Conservation (phyloP, 2,797 vertebrate species). For the Cercopithecus neglectus region DNA sequence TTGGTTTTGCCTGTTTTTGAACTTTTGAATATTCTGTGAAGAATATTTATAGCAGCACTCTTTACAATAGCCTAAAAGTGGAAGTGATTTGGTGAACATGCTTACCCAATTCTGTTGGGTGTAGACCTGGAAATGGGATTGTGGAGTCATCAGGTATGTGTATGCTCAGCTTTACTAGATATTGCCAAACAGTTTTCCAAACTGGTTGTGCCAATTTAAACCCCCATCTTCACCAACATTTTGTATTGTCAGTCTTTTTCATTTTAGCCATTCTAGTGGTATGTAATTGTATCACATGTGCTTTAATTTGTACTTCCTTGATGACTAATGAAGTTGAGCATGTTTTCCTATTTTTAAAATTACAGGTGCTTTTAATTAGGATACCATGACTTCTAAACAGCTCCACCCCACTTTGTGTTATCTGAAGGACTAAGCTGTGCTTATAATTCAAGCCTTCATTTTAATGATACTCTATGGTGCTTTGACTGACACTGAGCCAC, state of each 20-base stretch:
- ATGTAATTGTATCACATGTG: neutral
- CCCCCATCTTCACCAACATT: neutral
- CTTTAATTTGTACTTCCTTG: neutral
- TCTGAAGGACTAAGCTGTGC: neutral
- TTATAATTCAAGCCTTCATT: neutral
- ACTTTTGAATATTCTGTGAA: neutral
- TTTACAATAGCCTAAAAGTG: neutral
- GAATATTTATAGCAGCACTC: neutral
- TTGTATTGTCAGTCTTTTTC: neutral
- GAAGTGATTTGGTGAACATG: neutral
- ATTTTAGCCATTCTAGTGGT: neutral
- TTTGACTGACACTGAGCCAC: neutral
- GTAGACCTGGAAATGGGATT: neutral
- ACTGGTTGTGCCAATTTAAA: neutral
- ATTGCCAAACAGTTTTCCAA: neutral
- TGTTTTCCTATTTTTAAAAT: neutral
- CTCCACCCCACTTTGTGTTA: neutral
- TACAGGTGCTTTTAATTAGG: neutral
- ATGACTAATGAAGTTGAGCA: neutral
- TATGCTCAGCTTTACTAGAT: neutral
- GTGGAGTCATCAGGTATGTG: neutral
- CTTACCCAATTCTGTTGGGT: neutral
- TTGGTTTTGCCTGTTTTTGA: neutral
- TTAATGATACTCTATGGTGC: neutral
- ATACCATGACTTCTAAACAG: neutral